Base-by-base conservation (phyloP, 2,888 invertebrate genomes). In the Drosophila quasianomalipes region DNA sequence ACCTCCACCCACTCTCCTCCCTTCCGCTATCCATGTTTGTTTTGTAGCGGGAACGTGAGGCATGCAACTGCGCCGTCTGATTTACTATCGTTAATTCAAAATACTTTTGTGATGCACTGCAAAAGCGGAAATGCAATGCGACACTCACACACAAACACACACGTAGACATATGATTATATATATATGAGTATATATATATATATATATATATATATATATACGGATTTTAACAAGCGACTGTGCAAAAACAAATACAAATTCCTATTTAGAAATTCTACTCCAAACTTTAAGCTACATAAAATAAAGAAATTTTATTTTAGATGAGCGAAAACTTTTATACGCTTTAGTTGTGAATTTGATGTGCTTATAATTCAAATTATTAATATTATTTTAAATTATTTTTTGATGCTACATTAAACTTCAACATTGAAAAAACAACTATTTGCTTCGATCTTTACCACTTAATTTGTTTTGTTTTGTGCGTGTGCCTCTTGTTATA, bases 41-140 rank as follows among this genome's bases (percentile, higher is more conserved):
- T 54, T 59, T 39, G 39, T 33, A 28, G 61, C 26, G 33, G 60
- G 49, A 39, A 61, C 26, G 47, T 47, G 16, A 26, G 68, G 64
- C 57, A 39, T 47, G 63, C 70, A 63, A 53, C 33, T 47, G 35
- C 65, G 71, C 65, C 59, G 68, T 47, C 82, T 79, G 85, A 87
- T 79, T 85, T 86, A 86, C 82, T 74, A 70, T 74, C 74, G 70
- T 80, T 83, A 76, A 84, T 85, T 83, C 65, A 31, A 80, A 76
- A 85, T 83, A 89, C 79, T 86, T 79, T 79, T 83, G 76, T 85
- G 89, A 74, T 79, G 74, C 76, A 86, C 74, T 75, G 81, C 55
- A 69, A 61, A 53, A 76, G 68, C 83, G 84, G 89, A 85, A 85
- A 75, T 80, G 89, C 85, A 74, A 54, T 57, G 82, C 63, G 78